phyloP scores from a whole-genome alignment of 2,113 vertebrate genomes.

The Hemicordylus capensis region DNA sequence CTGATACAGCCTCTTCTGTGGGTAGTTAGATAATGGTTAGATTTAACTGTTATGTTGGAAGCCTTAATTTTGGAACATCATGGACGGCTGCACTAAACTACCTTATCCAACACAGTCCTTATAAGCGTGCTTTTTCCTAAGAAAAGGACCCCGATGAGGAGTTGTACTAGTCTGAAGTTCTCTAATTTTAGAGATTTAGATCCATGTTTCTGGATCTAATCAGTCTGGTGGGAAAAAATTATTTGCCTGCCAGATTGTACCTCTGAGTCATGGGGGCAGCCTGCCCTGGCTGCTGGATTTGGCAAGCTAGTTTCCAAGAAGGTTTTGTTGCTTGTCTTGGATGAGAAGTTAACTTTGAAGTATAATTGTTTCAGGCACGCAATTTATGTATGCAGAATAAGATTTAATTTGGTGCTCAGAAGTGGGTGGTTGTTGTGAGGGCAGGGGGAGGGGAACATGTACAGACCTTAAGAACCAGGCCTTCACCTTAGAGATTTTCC shows the following conservation, averaged over 20 bases:
- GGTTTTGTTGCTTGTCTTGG: not conserved
- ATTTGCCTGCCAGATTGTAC: not conserved
- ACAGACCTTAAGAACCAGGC: not conserved
- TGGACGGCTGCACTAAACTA: not conserved
- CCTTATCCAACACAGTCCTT: not conserved
- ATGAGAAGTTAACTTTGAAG: not conserved
- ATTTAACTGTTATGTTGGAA: not conserved
- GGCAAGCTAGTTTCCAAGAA: not conserved
- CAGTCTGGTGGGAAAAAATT: not conserved
- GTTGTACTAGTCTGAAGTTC: not conserved
- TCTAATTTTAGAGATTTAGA: not conserved
- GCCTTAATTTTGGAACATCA: not conserved
- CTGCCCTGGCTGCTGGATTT: not conserved
- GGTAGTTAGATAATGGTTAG: not conserved
- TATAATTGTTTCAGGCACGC: not conserved
- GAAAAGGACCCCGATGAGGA: not conserved
- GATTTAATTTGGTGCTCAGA: not conserved
- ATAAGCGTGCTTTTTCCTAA: not conserved
- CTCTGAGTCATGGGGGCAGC: not conserved
- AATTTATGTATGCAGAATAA: not conserved
- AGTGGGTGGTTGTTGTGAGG: not conserved
- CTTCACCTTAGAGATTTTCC: not conserved
- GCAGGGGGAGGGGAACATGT: not conserved
- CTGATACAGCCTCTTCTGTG: not conserved
- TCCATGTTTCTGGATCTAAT: not conserved